Evolutionary conservation across 2,113 vertebrate species (phyloP), one percentile per base, ranked within the genome.

Genomic region (Varanus salvator): DNA sequence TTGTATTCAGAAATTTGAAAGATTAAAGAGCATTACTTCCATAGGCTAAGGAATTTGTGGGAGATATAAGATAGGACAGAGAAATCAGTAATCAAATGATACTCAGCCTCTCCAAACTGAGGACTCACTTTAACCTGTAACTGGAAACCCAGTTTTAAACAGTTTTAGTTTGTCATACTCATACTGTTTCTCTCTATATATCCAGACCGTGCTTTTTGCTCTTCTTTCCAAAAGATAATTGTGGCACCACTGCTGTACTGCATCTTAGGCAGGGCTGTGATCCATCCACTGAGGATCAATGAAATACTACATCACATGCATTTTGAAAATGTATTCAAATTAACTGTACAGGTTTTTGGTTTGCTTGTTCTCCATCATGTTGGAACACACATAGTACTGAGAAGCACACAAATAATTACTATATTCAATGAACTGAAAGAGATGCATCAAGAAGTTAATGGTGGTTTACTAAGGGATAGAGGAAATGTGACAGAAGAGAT

Each of bases 391-490:
- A 92, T 78, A 92, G 84, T 82, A 92, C 54, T 69, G 85, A 92
- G 93, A 93, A 91, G 89, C 87, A 84, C 31, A 84, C 25, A 78
- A 72, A 90, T 90, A 66, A 87, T 87, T 87, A 86, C 80, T 90
- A 88, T 75, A 94, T 91, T 93, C 93, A 94, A 90, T 93, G 92
- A 94, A 87, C 91, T 93, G 92, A 92, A 95, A 87, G 93, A 94
- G 72, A 84, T 80, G 84, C 84, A 94, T 93, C 90, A 93, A 89
- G 89, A 90, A 81, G 90, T 94, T 95, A 95, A 94, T 92, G 86
- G 92, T 91, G 90, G 92, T 85, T 95, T 95, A 90, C 89, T 89
- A 72, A 64, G 72, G 85, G 81, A 89, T 8, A 74, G 1, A 88
- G 85, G 82, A 89, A 80, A 87, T 85, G 50, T 89, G 93, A 89